Conservation (phyloP, 35 echinoderm and acorn worm genomes). For the Holothuria glaberrima region DNA sequence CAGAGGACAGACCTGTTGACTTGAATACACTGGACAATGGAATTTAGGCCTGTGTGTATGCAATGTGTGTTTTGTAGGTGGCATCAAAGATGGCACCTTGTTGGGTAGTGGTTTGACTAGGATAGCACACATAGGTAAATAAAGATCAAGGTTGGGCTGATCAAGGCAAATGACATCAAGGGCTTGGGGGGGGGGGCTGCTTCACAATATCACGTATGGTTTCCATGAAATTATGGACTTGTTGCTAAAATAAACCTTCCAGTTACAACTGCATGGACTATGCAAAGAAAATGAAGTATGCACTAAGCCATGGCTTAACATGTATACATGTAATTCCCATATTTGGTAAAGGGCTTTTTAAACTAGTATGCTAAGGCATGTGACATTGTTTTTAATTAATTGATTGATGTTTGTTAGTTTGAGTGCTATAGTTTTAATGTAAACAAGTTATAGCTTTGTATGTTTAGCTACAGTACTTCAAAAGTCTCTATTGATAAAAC, state of each 20-base stretch:
- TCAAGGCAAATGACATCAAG: no score
- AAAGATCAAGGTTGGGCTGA: no score
- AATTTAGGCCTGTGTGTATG: neutral
- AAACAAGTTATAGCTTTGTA: no score
- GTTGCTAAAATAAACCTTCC: neutral
- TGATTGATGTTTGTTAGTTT: no score
- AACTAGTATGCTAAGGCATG: neutral
- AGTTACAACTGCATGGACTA: neutral
- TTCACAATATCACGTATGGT: neutral
- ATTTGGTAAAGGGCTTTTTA: neutral
- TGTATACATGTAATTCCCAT: neutral
- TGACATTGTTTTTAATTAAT: neutral
- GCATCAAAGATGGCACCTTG: no score
- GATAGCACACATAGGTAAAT: no score
- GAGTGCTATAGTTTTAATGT: no score
- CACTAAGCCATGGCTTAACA: neutral
- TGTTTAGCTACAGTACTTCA: no score
- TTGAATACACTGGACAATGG: neutral
- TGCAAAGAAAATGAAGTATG: neutral
- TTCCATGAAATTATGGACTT: slow-evolving; percentile 4
- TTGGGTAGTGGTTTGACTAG: no score
- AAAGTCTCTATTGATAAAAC: no score
- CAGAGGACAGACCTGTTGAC: slow-evolving; percentile 1
- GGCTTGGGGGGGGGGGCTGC: no score
- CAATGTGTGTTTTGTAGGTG: no score